A percentile compares a stretch with the other conserved stretches of the same genome.
These are phyloP conservation scores for Cotesia typhae DNA, from an alignment of 1,140 invertebrate genomes.

Conservation along the genomic window DNA sequence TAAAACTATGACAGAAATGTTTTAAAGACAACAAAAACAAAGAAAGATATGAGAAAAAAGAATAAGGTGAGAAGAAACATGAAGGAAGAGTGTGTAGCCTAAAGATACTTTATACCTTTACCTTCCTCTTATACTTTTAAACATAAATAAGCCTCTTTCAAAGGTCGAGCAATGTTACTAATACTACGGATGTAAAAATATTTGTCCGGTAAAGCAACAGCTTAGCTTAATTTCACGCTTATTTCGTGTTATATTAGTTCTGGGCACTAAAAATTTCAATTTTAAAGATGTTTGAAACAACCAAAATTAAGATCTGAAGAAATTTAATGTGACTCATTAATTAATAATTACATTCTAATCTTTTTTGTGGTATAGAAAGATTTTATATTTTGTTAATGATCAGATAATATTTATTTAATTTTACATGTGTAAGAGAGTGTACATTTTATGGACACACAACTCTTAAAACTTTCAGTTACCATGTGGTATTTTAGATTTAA, in stretches of 20 bases:
- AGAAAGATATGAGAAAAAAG: background rate
- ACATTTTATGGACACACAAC: no score
- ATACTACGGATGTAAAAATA: constrained; percentile 26
- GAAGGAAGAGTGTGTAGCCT: background rate
- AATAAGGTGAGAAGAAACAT: background rate
- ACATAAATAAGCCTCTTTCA: constrained; percentile 23
- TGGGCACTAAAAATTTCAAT: background rate
- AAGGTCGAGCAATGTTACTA: constrained; percentile 18
- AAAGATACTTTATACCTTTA: background rate
- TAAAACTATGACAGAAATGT: background rate
- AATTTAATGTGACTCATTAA: no score
- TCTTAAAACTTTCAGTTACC: no score
- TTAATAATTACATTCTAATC: no score
- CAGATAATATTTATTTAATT: no score
- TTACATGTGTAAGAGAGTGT: no score
- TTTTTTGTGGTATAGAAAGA: no score
- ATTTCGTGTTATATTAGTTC: constrained; percentile 1
- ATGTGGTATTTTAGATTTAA: no score
- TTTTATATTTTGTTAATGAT: no score
- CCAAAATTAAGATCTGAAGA: no score
- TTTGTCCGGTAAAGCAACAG: constrained; percentile 31
- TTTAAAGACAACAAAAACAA: background rate
- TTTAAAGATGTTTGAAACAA: background rate
- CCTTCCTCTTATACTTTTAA: background rate
- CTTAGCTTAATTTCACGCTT: constrained; percentile 27